Percentiles rank a stretch among this genome's conserved stretches.
phyloP scores from a whole-genome alignment of 2,113 vertebrate species.

The Lophochroa leadbeateri region DNA sequence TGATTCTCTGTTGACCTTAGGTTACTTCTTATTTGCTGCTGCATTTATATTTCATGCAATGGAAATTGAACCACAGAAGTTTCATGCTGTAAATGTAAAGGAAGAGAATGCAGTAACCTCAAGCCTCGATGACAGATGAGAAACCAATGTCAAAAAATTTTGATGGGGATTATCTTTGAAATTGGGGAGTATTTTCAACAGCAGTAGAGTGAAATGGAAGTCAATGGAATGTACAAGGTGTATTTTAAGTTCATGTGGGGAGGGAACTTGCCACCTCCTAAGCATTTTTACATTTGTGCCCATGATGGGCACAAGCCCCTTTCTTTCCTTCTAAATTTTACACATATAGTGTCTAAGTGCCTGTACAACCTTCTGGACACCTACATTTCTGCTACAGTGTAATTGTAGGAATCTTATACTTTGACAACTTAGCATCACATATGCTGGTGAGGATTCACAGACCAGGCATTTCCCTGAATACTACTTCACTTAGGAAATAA shows the following conservation, averaged over 20 bases:
- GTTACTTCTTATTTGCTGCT: constrained; percentile 1
- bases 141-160: neutral
- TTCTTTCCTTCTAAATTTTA: neutral
- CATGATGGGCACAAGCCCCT: neutral
- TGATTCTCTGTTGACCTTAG: constrained; percentile 10
- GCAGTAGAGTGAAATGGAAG: neutral
- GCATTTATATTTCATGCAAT: constrained; percentile 25
- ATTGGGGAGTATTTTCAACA: neutral
- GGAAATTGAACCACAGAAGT: neutral
- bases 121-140: neutral
- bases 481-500: neutral
- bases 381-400: neutral
- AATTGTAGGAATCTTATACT: neutral
- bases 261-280: neutral
- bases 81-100: neutral
- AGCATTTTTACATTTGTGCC: neutral
- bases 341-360: neutral
- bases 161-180: neutral
- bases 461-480: neutral
- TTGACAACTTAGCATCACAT: neutral
- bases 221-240: neutral
- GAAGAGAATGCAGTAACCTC: neutral
- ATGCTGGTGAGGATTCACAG: neutral
- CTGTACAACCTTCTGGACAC: neutral
- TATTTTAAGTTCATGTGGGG: neutral